These are phyloP conservation scores for Spodoptera exigua DNA, from an alignment of 2,888 invertebrate genomes.

Conservation along the genomic window DNA sequence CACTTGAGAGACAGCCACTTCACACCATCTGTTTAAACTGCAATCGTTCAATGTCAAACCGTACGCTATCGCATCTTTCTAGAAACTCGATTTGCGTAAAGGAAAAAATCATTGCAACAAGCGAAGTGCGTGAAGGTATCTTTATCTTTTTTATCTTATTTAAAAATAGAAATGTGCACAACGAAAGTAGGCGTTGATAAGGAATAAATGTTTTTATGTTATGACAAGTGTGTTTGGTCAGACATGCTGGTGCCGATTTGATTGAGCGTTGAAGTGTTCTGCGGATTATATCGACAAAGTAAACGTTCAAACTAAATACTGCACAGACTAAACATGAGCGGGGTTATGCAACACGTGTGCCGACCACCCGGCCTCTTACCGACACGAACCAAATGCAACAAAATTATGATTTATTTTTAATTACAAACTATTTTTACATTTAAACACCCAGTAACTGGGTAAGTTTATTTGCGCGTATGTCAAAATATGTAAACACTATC, in stretches of 20 bases:
- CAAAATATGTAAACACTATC: conserved; percentile 55
- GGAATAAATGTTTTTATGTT: conserved; percentile 45
- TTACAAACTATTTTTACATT: conserved; percentile 47
- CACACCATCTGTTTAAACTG: conserved; percentile 24
- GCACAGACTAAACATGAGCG: conserved; percentile 66
- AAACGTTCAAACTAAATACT: conserved; percentile 64
- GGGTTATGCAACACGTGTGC: conserved; percentile 54
- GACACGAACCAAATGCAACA: conserved; percentile 56
- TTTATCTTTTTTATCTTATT: conserved; percentile 46
- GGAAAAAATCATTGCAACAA: conserved; percentile 32
- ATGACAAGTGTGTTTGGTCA: conserved; percentile 61
- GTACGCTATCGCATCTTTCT: conserved; percentile 28
- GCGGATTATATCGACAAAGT: conserved; percentile 65
- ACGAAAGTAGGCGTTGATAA: conserved; percentile 49
- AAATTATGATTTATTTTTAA: conserved; percentile 59
- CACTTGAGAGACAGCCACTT: conserved; percentile 24
- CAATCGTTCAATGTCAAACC: conserved; percentile 38
- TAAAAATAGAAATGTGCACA: conserved; percentile 40
- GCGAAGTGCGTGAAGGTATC: conserved; percentile 32
- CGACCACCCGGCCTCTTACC: conserved; percentile 40
- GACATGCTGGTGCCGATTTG: conserved; percentile 67
- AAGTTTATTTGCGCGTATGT: conserved; percentile 46
- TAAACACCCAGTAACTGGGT: conserved; percentile 46
- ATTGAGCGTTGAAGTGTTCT: conserved; percentile 59
- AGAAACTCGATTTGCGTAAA: conserved; percentile 32